Evolutionary conservation across 2,888 invertebrate species (phyloP), one percentile per base, ranked within the genome.

Genomic region (Oligia latruncula): DNA sequence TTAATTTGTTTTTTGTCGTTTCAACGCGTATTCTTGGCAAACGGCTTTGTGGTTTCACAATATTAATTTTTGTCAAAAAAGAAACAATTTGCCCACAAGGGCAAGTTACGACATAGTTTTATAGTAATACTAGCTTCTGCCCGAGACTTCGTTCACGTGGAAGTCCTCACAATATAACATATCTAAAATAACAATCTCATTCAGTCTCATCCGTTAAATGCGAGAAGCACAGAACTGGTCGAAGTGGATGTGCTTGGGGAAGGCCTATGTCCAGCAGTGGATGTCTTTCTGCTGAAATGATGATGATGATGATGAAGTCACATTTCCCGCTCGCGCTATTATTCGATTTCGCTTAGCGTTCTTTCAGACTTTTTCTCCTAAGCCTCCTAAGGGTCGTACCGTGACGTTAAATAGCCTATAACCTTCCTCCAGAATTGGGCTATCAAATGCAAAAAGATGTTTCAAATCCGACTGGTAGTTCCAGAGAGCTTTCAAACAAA

Each of bases 1-100:
- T 75, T 80, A 68, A 84, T 74, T 80, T 60, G 40, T 52, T 71
- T 66, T 71, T 75, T 79, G 46, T 43, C 20, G 55, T 68, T 58
- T 72, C 67, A 72, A 72, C 67, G 20, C 60, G 67, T 72, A 52
- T 84, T 84, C 84, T 83, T 83, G 82, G 75, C 80, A 84, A 20
- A 52, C n/a, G 6, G 60, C 43, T 55, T 55, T 52, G 49, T 73
- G 15, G 70, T 82, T 65, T n/a, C 68, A 68, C 68, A 77, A 65
- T 9, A 71, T 58, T 58, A 29, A n/a, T n/a, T 65, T 76, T 65
- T 70, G n/a, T 58, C 5, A 68, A 64, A 55, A 68, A 62, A 29
- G 17, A 9, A 43, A 49, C 17, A 55, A 68, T 23, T 29, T 65
- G 55, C 20, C 23, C 8, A 5, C 65, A 65, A 46, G 35, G 46